These are phyloP conservation scores for Tenrec ecaudatus DNA, from an alignment of 2,113 vertebrate species.

Conservation along the genomic window DNA sequence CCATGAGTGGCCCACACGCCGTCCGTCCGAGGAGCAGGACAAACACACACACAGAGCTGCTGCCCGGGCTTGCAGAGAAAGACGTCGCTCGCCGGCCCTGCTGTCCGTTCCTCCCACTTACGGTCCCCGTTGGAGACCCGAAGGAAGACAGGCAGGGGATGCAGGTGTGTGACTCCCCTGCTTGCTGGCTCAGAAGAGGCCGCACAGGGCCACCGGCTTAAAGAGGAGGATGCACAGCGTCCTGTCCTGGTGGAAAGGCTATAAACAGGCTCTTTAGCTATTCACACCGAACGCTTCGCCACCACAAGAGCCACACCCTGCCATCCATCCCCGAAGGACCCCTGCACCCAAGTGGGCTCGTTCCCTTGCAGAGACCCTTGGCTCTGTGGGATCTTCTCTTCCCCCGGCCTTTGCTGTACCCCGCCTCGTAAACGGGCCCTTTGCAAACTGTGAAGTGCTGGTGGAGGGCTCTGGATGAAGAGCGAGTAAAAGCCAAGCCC, in stretches of 20 bases:
- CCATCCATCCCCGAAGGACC: neutral
- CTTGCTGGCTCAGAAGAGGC: neutral
- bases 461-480: conserved; percentile 69
- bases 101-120: neutral
- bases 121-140: neutral
- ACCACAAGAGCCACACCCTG: neutral
- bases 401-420: neutral
- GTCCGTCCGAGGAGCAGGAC: neutral
- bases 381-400: too few relatives aligned
- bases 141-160: neutral
- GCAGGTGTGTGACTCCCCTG: neutral
- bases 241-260: neutral
- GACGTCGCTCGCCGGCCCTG: neutral
- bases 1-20: neutral
- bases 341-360: neutral
- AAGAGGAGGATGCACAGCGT: neutral
- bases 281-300: conserved; percentile 2
- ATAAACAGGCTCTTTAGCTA: neutral
- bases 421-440: conserved; percentile 52
- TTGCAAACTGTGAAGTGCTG: conserved; percentile 22
- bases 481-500: conserved; percentile 72
- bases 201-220: neutral
- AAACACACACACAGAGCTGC: neutral
- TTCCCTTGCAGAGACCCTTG: neutral
- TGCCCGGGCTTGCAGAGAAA: too few relatives aligned